Evolutionary conservation across 2,113 vertebrate species (phyloP), one percentile per base, ranked within the genome.

Genomic region (Tapirus terrestris): DNA sequence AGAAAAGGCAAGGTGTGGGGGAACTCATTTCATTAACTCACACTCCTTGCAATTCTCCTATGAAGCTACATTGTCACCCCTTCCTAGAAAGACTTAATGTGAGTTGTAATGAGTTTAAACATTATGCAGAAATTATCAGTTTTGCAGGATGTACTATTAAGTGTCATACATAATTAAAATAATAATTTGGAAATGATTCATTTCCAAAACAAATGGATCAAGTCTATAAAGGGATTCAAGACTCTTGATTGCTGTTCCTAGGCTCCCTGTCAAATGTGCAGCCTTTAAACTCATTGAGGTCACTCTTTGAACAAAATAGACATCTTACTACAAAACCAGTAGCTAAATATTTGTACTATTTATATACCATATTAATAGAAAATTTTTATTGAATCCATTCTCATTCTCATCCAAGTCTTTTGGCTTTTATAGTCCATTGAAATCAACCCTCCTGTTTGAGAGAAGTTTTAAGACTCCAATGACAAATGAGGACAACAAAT

Each of bases 51-150:
- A 68, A 56, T 83, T 96, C 43, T 96, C 33, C 85, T 51, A 39
- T 65, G 31, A 72, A 95, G 20, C 36, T 93, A 82, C 23, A 92
- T 93, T 53, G 60, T 80, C 65, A 89, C 36, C 14, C 14, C 10
- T 94, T 97, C 81, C 73, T 89, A 82, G 81, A 96, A 97, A 91
- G 45, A 86, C 29, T 95, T 96, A 93, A 96, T 82, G 56, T 96
- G 76, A 94, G 61, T 90, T 93, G 80, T 88, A 97, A 97, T 97
- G 96, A 94, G 81, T 77, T 96, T 93, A 97, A 97, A 96, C 96
- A 95, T 93, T 94, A 91, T 94, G 77, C 97, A 97, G 92, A 96
- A 97, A 90, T 83, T 93, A 97, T 97, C 73, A 96, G 82, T 97
- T 96, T 97, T 92, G 11, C 75, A 96, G 93, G 87, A 94, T 93